Base-by-base conservation (phyloP, 2,113 vertebrate species). In the Cryptomyrus ogoouensis region DNA sequence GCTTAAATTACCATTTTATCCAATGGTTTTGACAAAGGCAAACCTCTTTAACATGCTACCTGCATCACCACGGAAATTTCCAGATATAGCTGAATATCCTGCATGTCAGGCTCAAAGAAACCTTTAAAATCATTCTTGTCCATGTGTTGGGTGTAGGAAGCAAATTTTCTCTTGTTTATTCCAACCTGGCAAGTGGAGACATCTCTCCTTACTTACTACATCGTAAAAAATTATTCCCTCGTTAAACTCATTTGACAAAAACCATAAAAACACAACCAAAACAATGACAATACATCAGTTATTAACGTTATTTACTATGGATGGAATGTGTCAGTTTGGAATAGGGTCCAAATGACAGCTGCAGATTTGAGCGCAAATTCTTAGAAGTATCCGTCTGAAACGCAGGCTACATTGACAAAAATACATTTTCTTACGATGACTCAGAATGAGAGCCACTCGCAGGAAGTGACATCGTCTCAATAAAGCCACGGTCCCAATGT, bases 321-420 rank as follows among this genome's bases (percentile, higher is more conserved):
- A 56, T 87, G 85, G 49, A 87, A 87, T 87, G 85, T 53, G 85
- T 87, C 49, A 17, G 46, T 53, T 52, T 87, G 85, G n/a, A 31
- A 87, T 35, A 5, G 47, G n/a, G n/a, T 52, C 85, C 85, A 52
- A 31, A 44, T 46, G 83, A 56, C 85, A 87, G 85, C 85, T 35
- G 47, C 27, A 35, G 13, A 35, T 87, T 47, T 84, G 80, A 44
- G 0, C 6, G 21, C 24, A 12, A 84, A 47, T 47, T 47, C 21
- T 84, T 44, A 10, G 19, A 47, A 84, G 46, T 46, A 83, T 84
- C 70, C 1, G 2, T 47, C 42, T 39, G 24, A 19, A 87, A 86
- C 4, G 2, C 27, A 35, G 50, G 50, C 50, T 53, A 50, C 49
- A 53, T 27, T 53, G 44, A 53, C 27, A 49, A 47, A 56, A 87